These are phyloP conservation scores for Morone chrysops DNA, from an alignment of 2,113 vertebrate genomes.

Conservation along the genomic window DNA sequence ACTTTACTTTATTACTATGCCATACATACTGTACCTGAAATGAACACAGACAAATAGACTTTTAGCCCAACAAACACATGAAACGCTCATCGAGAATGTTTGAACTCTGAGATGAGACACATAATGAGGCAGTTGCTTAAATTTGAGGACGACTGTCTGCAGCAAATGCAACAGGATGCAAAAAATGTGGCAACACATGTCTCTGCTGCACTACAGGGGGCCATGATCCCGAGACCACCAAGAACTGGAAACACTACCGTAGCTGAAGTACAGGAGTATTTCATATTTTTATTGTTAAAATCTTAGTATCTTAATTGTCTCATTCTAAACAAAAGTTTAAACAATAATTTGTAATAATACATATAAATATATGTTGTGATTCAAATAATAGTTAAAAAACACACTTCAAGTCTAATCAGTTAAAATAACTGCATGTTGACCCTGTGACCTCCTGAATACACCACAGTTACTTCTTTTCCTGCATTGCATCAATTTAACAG, in stretches of 20 bases:
- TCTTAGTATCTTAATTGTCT: neutral
- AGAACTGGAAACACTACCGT: slow-evolving; percentile 38
- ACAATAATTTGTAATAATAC: too few species aligned
- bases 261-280: neutral
- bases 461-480: slow-evolving; percentile 28
- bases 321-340: neutral
- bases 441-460: neutral
- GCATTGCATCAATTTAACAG: slow-evolving; percentile 32
- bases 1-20: neutral
- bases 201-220: slow-evolving; percentile 45
- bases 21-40: neutral
- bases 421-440: neutral
- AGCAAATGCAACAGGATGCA: slow-evolving; percentile 64
- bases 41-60: neutral
- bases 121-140: slow-evolving; percentile 6
- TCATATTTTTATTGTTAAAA: neutral
- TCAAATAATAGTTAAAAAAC: neutral
- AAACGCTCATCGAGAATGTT: neutral
- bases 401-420: neutral
- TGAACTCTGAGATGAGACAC: neutral
- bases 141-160: slow-evolving; percentile 43
- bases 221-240: slow-evolving; percentile 66
- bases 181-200: slow-evolving; percentile 66
- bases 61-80: neutral
- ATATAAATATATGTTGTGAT: neutral